Evolutionary conservation across 2,888 invertebrate genomes (phyloP).

Genomic region (Folsomia manolachei): DNA sequence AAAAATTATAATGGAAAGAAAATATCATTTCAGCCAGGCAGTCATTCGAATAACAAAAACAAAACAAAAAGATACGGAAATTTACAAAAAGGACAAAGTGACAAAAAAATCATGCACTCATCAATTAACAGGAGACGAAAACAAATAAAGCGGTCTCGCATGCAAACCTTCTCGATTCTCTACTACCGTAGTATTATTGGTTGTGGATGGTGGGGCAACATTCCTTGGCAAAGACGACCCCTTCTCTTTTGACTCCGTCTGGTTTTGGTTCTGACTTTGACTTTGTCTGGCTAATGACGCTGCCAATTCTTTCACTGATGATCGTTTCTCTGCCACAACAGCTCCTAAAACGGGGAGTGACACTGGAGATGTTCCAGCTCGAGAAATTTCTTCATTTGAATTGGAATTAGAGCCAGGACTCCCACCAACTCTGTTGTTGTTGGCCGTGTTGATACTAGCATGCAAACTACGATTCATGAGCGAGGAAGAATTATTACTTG

Average conservation of each 20-base stretch:
- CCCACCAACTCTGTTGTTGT: constrained; percentile 29
- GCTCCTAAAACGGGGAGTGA: constrained; percentile 37
- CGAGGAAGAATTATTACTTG: constrained; percentile 39
- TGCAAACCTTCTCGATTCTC: constrained; percentile 50
- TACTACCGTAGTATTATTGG: constrained; percentile 20
- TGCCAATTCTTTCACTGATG: constrained; percentile 58
- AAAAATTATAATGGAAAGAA: constrained; percentile 16
- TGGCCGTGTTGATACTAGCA: constrained; percentile 27
- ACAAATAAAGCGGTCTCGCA: constrained; percentile 23
- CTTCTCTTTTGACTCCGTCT: constrained; percentile 44
- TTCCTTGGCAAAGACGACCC: constrained; percentile 45
- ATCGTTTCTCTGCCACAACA: constrained; percentile 53
- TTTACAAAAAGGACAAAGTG: no score
- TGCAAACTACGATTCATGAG: constrained; percentile 34
- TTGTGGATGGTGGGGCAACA: constrained; percentile 10
- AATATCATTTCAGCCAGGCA: neutral
- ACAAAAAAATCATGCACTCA: constrained; percentile 3
- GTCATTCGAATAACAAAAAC: no score
- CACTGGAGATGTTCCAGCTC: constrained; percentile 31
- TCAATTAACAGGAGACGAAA: neutral
- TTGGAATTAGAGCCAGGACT: constrained; percentile 3
- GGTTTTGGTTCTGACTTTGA: constrained; percentile 26
- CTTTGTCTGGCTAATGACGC: constrained; percentile 54
- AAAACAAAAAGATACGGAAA: no score
- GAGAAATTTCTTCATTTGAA: constrained; percentile 29